phyloP scores from a whole-genome alignment of 1,140 invertebrate genomes.

The Drosophila simulans region DNA sequence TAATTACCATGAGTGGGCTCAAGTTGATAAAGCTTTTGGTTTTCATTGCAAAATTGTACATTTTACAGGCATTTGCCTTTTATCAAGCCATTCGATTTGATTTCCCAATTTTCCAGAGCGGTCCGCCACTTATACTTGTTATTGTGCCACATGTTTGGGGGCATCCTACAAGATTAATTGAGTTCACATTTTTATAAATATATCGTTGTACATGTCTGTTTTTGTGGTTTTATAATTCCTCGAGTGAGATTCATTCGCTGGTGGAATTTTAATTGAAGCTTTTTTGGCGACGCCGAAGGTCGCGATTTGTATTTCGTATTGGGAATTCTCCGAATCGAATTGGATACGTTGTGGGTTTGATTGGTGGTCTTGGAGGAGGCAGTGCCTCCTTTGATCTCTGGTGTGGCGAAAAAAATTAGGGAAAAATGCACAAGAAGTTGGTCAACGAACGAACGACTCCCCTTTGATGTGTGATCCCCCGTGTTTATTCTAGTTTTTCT shows the following conservation, averaged over 20 bases:
- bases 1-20: background rate
- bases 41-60: slow-evolving; percentile 18
- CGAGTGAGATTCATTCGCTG: slow-evolving; percentile 24
- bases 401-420: slow-evolving; percentile 51
- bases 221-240: slow-evolving; percentile 35
- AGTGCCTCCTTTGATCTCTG: slow-evolving; percentile 32
- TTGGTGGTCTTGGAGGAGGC: slow-evolving; percentile 20
- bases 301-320: slow-evolving; percentile 32
- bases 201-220: slow-evolving; percentile 18
- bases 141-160: slow-evolving; percentile 9
- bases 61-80: slow-evolving; percentile 12
- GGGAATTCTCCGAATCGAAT: slow-evolving; percentile 32
- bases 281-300: slow-evolving; percentile 63
- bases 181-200: slow-evolving; percentile 34
- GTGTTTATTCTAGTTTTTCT: slow-evolving; percentile 18
- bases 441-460: slow-evolving; percentile 11
- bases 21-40: slow-evolving; percentile 18
- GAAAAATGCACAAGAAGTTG: slow-evolving; percentile 23
- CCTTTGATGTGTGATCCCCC: slow-evolving; percentile 55
- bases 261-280: slow-evolving; percentile 75
- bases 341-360: slow-evolving; percentile 5
- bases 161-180: slow-evolving; percentile 57
- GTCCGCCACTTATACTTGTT: slow-evolving; percentile 11
- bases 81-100: slow-evolving; percentile 11
- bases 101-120: slow-evolving; percentile 41